Evolutionary conservation across 2,113 vertebrate species (phyloP), one percentile per base, ranked within the genome.

Genomic region (Passer domesticus): DNA sequence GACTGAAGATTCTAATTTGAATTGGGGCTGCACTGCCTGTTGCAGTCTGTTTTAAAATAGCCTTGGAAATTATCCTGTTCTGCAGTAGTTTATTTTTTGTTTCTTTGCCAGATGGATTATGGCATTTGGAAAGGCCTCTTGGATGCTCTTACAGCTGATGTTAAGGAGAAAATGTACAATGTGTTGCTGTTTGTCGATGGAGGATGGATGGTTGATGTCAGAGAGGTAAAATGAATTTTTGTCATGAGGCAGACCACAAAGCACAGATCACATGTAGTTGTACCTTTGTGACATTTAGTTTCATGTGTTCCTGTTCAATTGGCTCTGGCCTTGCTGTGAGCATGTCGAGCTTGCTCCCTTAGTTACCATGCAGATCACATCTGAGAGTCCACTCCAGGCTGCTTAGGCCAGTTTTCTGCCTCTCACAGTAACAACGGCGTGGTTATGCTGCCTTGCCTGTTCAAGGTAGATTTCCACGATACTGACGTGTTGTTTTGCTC

Each of bases 171-270:
- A 68, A 99, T 99, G 97, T 99, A 99, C 96, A 99, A 99, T 15
- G 99, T 99, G 87, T 97, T 99, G 86, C 98, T 99, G 60, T 99
- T 99, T 74, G 99, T 99, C 13, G 98, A 99, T 44, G 99, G 99
- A 94, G 99, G 99, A 49, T 99, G 99, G 99, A 99, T 99, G 99
- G 98, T 99, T 28, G 99, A 99, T 90, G 99, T 98, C 91, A 98
- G 98, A 98, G 98, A 99, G 98, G 99, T 99, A 92, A 97, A 97
- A 50, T 28, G 3, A 30, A 37, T 64, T 55, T 63, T 55, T 77
- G 31, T 73, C 31, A 4, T 4, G 11, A 62, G 0, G 0, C 24
- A 56, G 15, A 50, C 33, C 39, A 47, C 49, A 64, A 75, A 87
- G 66, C 15, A 2, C 21, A 52, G 23, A 27, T 16, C 20, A 10